Base-by-base conservation (phyloP, 1,140 invertebrate genomes). In the Atopsyche davidsoni region DNA sequence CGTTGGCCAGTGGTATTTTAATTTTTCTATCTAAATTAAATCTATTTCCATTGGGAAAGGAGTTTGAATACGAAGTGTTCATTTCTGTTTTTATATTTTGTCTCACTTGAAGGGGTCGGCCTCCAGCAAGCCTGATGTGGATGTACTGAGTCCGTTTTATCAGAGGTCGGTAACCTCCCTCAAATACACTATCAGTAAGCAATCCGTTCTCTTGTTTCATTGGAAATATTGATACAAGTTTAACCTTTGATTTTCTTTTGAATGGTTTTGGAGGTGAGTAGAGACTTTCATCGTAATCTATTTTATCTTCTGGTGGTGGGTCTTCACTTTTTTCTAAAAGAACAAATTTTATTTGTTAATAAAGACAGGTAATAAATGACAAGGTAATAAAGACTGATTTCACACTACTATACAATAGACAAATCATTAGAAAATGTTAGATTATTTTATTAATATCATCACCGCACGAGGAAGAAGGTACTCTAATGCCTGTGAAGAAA, bases 21-120 rank as follows among this genome's bases (percentile, higher is more conserved):
- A 51, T 11, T 40, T 55, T 58, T 41, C 24, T 55, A 35, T 58
- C 57, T 34, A 28, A 3, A 34, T 34, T 44, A 22, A 53, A 53
- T 23, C 43, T 58, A 32, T 51, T 53, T n/a, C 55, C 55, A 39
- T 58, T 58, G 24, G 35, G 47, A 40, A 53, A 58, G 3, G n/a
- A 14, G 28, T 38, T 50, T n/a, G 36, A 17, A 17, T 44, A 53
- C 11, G 25, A 19, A 13, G 47, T 24, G 17, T 53, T 42, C 23
- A 34, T 16, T n/a, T 51, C 31, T n/a, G 23, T 13, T 23, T 35
- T 21, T 10, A 31, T 51, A n/a, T 40, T 25, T 38, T 34, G 31
- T 24, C 51, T 35, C 6, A 41, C 38, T 36, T 51, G 38, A 21
- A 51, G 17, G 10, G 46, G 45, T 14, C 46, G 43, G 31, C 36